Conservation (phyloP, 2,888 invertebrate genomes). For the Lepidochrysops patricia region DNA sequence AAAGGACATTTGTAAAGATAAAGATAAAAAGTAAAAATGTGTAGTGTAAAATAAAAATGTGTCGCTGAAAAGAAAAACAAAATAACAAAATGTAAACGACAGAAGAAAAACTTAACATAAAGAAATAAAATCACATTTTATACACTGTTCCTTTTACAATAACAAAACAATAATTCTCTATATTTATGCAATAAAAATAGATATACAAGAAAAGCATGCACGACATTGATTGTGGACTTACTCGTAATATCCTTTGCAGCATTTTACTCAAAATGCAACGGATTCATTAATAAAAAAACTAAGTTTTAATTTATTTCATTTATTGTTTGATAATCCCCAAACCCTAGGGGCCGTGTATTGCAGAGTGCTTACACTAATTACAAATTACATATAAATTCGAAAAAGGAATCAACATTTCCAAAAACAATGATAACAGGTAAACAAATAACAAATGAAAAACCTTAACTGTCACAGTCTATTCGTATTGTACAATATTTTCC, state of each 20-base stretch:
- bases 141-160: slow-evolving; percentile 19
- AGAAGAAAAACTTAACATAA: slow-evolving; percentile 18
- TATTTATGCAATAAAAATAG: slow-evolving; percentile 20
- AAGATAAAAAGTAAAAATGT: neutral
- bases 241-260: slow-evolving; percentile 47
- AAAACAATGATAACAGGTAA: slow-evolving; percentile 46
- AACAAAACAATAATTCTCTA: slow-evolving; percentile 21
- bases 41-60: slow-evolving; percentile 17
- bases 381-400: slow-evolving; percentile 64
- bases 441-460: slow-evolving; percentile 29
- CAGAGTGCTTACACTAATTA: slow-evolving; percentile 57
- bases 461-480: slow-evolving; percentile 62
- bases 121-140: slow-evolving; percentile 20
- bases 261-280: slow-evolving; percentile 23
- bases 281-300: slow-evolving; percentile 25
- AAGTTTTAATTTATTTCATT: slow-evolving; percentile 46
- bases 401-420: slow-evolving; percentile 61
- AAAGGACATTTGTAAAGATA: neutral
- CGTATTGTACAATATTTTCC: slow-evolving; percentile 60
- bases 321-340: slow-evolving; percentile 64
- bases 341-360: slow-evolving; percentile 50
- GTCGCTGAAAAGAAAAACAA: neutral
- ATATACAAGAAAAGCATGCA: slow-evolving; percentile 18
- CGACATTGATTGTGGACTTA: slow-evolving; percentile 37
- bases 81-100: neutral